phyloP scores from a whole-genome alignment of 2,797 vertebrate species.

The Alosa sapidissima region DNA sequence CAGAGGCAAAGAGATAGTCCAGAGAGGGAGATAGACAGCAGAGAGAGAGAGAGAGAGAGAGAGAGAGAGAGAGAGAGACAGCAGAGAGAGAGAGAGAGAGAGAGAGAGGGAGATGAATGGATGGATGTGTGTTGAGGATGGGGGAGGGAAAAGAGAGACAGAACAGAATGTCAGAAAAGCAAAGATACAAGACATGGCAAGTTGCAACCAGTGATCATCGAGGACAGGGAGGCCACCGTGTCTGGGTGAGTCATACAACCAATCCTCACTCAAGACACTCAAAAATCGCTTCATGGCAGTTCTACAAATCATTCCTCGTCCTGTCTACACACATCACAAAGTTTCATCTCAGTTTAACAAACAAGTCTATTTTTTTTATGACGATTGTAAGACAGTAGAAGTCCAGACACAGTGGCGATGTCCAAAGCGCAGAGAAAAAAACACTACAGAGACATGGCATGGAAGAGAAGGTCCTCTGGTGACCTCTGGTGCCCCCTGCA shows the following conservation, averaged over 20 bases:
- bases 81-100: slow-evolving; percentile 48
- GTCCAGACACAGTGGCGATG: slow-evolving; percentile 37
- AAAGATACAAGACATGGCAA: background rate
- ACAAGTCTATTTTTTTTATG: background rate
- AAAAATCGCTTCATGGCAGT: background rate
- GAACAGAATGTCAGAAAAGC: slow-evolving; percentile 43
- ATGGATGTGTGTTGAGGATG: slow-evolving; percentile 17
- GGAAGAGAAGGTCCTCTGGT: background rate
- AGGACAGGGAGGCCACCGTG: slow-evolving; percentile 34
- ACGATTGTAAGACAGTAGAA: background rate
- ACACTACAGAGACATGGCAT: slow-evolving; percentile 34
- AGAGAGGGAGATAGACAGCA: slow-evolving; percentile 39
- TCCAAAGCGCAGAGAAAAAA: slow-evolving; percentile 18
- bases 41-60: slow-evolving; percentile 5
- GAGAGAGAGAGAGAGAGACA: slow-evolving; percentile 42
- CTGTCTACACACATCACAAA: background rate
- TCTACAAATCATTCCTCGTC: background rate
- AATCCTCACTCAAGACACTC: no score
- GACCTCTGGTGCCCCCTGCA: background rate
- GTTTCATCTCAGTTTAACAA: no score
- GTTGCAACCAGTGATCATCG: background rate
- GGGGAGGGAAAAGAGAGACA: slow-evolving; percentile 39
- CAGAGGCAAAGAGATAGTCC: slow-evolving; percentile 53
- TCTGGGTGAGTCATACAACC: slow-evolving; percentile 15
- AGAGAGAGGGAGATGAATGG: slow-evolving; percentile 20